These are phyloP conservation scores for Phymanthus crucifer DNA, from an alignment of 92 coral and sea anemone genomes.

Conservation along the genomic window DNA sequence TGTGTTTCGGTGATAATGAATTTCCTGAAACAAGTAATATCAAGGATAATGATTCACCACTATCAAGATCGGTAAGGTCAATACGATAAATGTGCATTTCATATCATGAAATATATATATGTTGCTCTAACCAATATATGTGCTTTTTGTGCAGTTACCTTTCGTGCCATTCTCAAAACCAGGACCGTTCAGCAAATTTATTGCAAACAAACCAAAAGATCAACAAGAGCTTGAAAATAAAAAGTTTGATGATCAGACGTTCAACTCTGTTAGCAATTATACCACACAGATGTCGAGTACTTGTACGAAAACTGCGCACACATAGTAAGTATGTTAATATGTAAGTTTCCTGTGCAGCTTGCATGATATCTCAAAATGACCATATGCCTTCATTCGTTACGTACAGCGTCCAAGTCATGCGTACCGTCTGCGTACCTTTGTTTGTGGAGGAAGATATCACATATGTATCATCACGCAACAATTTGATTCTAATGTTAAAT, in stretches of 20 bases:
- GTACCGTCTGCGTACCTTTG: too few relatives aligned
- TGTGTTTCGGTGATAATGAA: not conserved
- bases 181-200: slow-evolving; percentile 5
- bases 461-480: too few relatives aligned
- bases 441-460: too few relatives aligned
- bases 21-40: not conserved
- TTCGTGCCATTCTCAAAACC: slow-evolving; percentile 14
- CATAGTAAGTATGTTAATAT: not conserved
- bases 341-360: too few relatives aligned
- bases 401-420: too few relatives aligned
- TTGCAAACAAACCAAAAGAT: not conserved
- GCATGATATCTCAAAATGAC: too few relatives aligned
- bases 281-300: not conserved
- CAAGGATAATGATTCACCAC: not conserved
- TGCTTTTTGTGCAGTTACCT: not conserved
- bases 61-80: not conserved
- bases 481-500: too few relatives aligned
- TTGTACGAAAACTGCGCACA: not conserved
- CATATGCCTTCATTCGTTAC: too few relatives aligned
- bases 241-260: not conserved
- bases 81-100: too few relatives aligned
- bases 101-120: too few relatives aligned
- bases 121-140: not conserved
- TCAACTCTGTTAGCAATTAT: not conserved
- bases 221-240: not conserved